These are phyloP conservation scores for Apamea anceps DNA, from an alignment of 2,888 invertebrate genomes.

Conservation along the genomic window DNA sequence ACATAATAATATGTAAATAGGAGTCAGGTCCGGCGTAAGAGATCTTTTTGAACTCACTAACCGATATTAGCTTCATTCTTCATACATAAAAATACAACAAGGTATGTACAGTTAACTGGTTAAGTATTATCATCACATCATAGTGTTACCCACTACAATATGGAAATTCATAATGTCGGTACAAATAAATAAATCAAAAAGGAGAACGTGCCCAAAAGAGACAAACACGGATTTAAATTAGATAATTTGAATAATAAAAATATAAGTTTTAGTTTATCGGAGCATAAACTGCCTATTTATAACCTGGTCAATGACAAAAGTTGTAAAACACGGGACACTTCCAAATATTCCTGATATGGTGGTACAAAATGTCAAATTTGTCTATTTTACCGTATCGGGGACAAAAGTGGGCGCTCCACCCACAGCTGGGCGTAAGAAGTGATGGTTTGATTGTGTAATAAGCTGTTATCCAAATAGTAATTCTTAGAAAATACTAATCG, in stretches of 20 bases:
- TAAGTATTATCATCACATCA: background rate
- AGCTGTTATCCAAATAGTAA: slow-evolving; percentile 10
- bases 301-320: slow-evolving; percentile 42
- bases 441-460: slow-evolving; percentile 46
- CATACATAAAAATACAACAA: background rate
- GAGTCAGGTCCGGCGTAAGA: no score
- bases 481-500: slow-evolving; percentile 13
- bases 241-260: slow-evolving; percentile 54
- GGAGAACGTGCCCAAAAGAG: slow-evolving; percentile 10
- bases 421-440: slow-evolving; percentile 45
- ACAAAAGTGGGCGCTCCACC: slow-evolving; percentile 62
- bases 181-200: slow-evolving; percentile 8
- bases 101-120: no score
- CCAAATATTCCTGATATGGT: slow-evolving; percentile 50
- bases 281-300: slow-evolving; percentile 45
- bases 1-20: background rate
- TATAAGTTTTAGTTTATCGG: slow-evolving; percentile 29
- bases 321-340: slow-evolving; percentile 33
- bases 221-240: slow-evolving; percentile 17
- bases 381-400: slow-evolving; percentile 60
- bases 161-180: background rate
- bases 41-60: background rate
- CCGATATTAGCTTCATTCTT: background rate
- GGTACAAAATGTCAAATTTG: slow-evolving; percentile 43
- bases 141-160: background rate